These are phyloP conservation scores for Embidobia sp. DNA, from an alignment of 2,888 invertebrate genomes.

Conservation along the genomic window DNA sequence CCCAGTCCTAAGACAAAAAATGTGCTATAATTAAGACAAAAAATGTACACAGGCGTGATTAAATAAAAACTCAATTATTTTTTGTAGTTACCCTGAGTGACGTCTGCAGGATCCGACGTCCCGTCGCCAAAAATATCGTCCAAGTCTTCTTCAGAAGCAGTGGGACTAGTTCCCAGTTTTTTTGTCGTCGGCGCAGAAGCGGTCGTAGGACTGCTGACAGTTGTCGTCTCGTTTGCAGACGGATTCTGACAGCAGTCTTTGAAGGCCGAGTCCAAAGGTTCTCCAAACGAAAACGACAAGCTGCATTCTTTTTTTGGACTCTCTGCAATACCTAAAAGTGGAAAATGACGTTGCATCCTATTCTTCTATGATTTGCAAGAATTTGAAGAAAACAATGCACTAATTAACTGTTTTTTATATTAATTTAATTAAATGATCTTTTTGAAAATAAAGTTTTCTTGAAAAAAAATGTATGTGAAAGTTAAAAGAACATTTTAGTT, in stretches of 20 bases:
- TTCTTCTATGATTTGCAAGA: no score
- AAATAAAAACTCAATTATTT: no score
- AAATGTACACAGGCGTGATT: no score
- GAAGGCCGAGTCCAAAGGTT: slow-evolving; percentile 85
- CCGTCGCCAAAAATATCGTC: slow-evolving; percentile 52
- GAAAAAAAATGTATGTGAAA: neutral
- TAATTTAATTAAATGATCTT: no score
- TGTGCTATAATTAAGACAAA: no score
- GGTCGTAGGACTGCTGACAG: slow-evolving; percentile 17
- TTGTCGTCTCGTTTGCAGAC: slow-evolving; percentile 68
- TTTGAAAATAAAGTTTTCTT: no score
- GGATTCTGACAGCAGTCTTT: slow-evolving; percentile 84
- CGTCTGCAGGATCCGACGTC: slow-evolving; percentile 43
- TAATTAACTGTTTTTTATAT: no score
- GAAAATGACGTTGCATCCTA: no score
- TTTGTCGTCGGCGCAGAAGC: slow-evolving; percentile 36
- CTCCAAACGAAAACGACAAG: slow-evolving; percentile 83
- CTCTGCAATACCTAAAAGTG: slow-evolving; percentile 83
- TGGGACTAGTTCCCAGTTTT: slow-evolving; percentile 15
- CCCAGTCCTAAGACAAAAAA: slow-evolving; percentile 58
- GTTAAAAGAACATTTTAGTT: neutral
- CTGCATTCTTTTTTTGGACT: slow-evolving; percentile 83
- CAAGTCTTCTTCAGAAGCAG: slow-evolving; percentile 54
- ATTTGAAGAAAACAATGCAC: no score
- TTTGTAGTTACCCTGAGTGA: slow-evolving; percentile 35